Evolutionary conservation across 2,888 invertebrate genomes (phyloP), one percentile per base, ranked within the genome.

Genomic region (Synanthedon andrenaeformis): DNA sequence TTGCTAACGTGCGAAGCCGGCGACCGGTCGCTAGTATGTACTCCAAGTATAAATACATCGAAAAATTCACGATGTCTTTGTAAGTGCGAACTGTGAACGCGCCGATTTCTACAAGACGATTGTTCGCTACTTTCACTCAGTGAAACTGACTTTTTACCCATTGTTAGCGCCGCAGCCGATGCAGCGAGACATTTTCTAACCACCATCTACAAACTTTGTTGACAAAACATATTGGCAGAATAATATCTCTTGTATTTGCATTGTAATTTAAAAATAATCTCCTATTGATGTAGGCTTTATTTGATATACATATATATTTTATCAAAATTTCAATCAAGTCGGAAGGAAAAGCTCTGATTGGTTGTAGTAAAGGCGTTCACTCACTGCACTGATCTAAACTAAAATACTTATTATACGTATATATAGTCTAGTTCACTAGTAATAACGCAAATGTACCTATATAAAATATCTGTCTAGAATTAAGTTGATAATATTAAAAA

Each of bases 101-200:
- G 66, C 64, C 70, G 78, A 79, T 79, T 79, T 79, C 78, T 79
- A 78, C 71, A 51, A 66, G 65, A 62, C 73, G 71, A 74, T 75
- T 75, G 79, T 75, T 75, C 61, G 70, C 72, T 76, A 86, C 86
- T 86, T 86, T 86, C 86, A 83, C 86, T 80, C 71, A 72, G 85
- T 76, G 86, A 85, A 86, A 86, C 82, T 72, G 76, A 76, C 76
- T 83, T 84, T 83, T 85, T 82, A 77, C 78, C 69, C 78, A 78
- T 77, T 79, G 78, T 77, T 72, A 70, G 66, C 51, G 14, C 6
- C 28, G 51, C 51, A 35, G 51, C 61, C 61, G 57, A 66, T 64
- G 64, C 61, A 61, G 58, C 52, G 62, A 63, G 63, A 62, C 64
- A 64, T 62, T 58, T 62, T 62, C 59, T 52, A 60, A 59, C 59